phyloP scores from a whole-genome alignment of 2,797 vertebrate genomes.

The Meda fulgida region DNA sequence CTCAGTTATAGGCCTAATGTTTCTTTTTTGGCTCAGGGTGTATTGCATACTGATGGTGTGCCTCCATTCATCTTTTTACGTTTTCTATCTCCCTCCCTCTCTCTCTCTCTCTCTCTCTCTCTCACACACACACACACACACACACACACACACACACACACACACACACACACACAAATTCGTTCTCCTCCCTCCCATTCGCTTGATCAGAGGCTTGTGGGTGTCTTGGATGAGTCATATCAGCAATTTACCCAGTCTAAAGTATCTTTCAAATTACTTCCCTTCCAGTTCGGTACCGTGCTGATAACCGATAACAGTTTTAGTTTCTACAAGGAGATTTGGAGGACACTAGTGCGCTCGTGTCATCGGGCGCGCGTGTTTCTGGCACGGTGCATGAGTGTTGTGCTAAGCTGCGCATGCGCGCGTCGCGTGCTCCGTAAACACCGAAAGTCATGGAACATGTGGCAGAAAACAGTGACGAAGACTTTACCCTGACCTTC shows the following conservation, averaged over 20 bases:
- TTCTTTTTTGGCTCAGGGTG: slow-evolving; percentile 45
- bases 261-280: slow-evolving; percentile 81
- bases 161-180: slow-evolving; percentile 52
- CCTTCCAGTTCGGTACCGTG: slow-evolving; percentile 76
- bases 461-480: background rate
- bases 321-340: slow-evolving; percentile 80
- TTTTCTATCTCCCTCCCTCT: slow-evolving; percentile 55
- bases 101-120: slow-evolving; percentile 44
- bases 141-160: background rate
- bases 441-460: slow-evolving; percentile 21
- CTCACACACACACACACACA: background rate
- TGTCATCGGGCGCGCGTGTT: slow-evolving; percentile 53
- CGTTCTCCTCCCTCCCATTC: slow-evolving; percentile 69
- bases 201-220: slow-evolving; percentile 80
- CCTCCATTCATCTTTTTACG: slow-evolving; percentile 56
- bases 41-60: slow-evolving; percentile 41
- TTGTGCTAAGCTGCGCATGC: slow-evolving; percentile 38
- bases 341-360: slow-evolving; percentile 74
- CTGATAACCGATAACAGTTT: slow-evolving; percentile 84
- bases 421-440: slow-evolving; percentile 6
- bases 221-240: slow-evolving; percentile 84
- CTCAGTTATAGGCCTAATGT: slow-evolving; percentile 45
- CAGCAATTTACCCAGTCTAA: slow-evolving; percentile 82
- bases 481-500: background rate
- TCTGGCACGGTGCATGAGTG: slow-evolving; percentile 38